phyloP scores from a whole-genome alignment of 2,113 vertebrate species.

The Calidris pygmaea region DNA sequence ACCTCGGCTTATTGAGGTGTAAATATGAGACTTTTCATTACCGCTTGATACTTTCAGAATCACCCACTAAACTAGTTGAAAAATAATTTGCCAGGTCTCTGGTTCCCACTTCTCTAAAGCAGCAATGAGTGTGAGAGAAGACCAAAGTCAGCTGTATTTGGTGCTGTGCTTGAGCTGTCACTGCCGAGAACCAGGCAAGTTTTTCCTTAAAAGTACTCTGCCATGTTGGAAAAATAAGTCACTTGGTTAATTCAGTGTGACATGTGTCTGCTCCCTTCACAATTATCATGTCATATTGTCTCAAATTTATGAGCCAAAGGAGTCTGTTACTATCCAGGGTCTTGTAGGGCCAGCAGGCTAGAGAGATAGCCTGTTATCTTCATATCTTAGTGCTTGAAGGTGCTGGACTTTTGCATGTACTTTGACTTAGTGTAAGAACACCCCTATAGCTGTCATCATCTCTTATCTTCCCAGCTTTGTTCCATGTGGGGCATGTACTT shows the following conservation, averaged over 20 bases:
- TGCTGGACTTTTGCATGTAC: neutral
- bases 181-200: neutral
- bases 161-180: neutral
- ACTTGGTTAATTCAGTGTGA: conserved; percentile 9
- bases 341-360: neutral
- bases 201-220: neutral
- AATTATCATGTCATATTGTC: conserved; percentile 17
- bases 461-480: neutral
- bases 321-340: neutral
- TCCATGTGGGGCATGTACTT: neutral
- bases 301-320: neutral
- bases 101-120: neutral
- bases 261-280: neutral
- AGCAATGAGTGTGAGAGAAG: neutral
- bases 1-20: neutral
- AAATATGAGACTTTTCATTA: neutral
- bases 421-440: neutral
- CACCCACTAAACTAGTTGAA: neutral
- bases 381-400: neutral
- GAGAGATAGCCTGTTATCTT: neutral
- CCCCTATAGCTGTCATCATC: neutral
- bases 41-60: neutral
- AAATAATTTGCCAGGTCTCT: neutral
- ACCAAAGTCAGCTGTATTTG: neutral
- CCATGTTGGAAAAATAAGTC: neutral